Evolutionary conservation across 2,113 vertebrate genomes (phyloP).

Genomic region (Ctenodactylus gundi): DNA sequence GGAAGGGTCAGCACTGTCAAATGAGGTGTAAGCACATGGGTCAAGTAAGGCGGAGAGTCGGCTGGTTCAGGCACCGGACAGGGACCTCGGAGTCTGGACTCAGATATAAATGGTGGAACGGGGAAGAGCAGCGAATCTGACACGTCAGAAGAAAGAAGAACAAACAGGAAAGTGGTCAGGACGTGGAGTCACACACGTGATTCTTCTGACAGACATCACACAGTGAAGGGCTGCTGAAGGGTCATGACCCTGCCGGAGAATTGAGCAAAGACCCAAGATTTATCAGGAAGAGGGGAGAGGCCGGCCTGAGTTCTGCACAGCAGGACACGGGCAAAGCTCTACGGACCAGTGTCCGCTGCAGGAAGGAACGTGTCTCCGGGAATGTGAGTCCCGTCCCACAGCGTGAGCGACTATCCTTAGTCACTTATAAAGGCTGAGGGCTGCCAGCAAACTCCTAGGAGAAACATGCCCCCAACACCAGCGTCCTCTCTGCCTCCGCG

Average conservation of each 20-base stretch:
- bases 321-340: background rate
- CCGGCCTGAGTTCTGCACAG: background rate
- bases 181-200: too few species aligned
- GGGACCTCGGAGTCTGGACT: background rate
- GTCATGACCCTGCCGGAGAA: background rate
- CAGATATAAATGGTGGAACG: background rate
- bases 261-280: background rate
- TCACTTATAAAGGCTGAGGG: background rate
- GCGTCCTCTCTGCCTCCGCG: constrained; percentile 17
- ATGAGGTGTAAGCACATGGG: background rate
- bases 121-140: background rate
- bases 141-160: background rate
- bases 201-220: too few species aligned
- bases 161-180: background rate
- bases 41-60: background rate
- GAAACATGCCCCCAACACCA: background rate
- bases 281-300: background rate
- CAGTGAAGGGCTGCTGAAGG: too few species aligned
- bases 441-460: background rate
- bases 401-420: background rate
- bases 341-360: too few species aligned
- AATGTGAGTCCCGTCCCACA: background rate
- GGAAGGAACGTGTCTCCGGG: background rate
- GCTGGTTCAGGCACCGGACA: background rate
- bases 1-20: background rate